Evolutionary conservation across 2,888 invertebrate genomes (phyloP).

Genomic region (Clepsis dumicolana): DNA sequence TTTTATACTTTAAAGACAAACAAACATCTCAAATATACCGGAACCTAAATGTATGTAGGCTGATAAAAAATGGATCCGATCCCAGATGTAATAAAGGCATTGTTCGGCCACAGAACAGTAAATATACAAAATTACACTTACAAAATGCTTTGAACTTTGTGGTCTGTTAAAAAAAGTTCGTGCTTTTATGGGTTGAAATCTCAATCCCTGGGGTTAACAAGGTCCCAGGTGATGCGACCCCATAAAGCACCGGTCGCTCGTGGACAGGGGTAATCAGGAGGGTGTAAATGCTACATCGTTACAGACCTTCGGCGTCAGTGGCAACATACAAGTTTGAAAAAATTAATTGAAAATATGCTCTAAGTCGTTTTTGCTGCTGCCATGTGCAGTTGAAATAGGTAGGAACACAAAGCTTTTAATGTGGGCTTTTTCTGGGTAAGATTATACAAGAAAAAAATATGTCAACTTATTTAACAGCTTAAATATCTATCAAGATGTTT

Average conservation of each 20-base stretch:
- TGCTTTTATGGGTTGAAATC: conserved; percentile 32
- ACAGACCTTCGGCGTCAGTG: conserved; percentile 17
- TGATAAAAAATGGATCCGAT: background rate
- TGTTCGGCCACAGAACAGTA: background rate
- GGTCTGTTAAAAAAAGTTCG: background rate
- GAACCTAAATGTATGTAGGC: too few species aligned
- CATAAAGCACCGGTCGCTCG: conserved; percentile 32
- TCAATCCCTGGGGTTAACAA: conserved; percentile 32
- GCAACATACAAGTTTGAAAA: background rate
- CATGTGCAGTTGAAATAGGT: background rate
- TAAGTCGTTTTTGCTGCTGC: background rate
- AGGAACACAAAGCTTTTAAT: background rate
- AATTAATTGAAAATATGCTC: background rate
- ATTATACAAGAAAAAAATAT: too few species aligned
- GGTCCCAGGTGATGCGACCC: conserved; percentile 34
- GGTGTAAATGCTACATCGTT: conserved; percentile 38
- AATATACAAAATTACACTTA: background rate
- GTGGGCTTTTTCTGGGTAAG: too few species aligned
- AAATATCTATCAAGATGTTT: too few species aligned
- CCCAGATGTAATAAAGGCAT: background rate
- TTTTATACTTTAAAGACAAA: background rate
- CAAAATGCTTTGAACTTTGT: background rate
- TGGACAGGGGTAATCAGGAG: conserved; percentile 39
- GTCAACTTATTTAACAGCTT: too few species aligned
- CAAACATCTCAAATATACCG: background rate